Conservation (phyloP, 2,888 invertebrate genomes). For the Autographa gamma region DNA sequence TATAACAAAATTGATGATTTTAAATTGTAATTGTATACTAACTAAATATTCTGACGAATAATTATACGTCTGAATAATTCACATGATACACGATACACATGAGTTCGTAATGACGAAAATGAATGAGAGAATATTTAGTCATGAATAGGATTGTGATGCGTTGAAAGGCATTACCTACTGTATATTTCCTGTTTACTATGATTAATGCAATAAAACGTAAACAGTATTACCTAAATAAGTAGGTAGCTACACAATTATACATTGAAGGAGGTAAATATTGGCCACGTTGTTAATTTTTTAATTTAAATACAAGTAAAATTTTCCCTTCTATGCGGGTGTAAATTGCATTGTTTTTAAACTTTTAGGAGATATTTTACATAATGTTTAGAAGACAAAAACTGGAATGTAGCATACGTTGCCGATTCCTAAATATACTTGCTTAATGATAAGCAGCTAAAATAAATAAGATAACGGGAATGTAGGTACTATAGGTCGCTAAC, state of each 20-base stretch:
- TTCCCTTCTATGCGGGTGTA: too few species aligned
- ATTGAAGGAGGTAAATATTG: too few species aligned
- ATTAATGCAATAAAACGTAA: not conserved
- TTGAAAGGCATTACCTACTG: not conserved
- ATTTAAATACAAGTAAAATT: too few species aligned
- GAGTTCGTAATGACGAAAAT: not conserved
- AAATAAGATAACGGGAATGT: not conserved
- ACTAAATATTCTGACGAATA: too few species aligned
- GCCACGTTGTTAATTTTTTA: too few species aligned
- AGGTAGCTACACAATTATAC: too few species aligned
- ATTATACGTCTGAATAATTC: too few species aligned
- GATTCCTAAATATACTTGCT: not conserved
- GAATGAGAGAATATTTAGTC: not conserved
- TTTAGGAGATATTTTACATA: too few species aligned
- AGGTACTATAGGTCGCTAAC: not conserved
- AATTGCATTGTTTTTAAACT: too few species aligned
- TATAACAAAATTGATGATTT: not conserved
- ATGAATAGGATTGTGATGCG: slow-evolving; percentile 1
- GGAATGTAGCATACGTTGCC: not conserved
- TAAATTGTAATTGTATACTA: not conserved
- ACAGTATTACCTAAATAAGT: not conserved
- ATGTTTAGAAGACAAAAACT: too few species aligned
- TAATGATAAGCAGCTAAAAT: not conserved
- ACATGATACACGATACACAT: not conserved
- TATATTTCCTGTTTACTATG: slow-evolving; percentile 3